Conservation (phyloP, 2,888 invertebrate genomes). For the Vanessa cardui region DNA sequence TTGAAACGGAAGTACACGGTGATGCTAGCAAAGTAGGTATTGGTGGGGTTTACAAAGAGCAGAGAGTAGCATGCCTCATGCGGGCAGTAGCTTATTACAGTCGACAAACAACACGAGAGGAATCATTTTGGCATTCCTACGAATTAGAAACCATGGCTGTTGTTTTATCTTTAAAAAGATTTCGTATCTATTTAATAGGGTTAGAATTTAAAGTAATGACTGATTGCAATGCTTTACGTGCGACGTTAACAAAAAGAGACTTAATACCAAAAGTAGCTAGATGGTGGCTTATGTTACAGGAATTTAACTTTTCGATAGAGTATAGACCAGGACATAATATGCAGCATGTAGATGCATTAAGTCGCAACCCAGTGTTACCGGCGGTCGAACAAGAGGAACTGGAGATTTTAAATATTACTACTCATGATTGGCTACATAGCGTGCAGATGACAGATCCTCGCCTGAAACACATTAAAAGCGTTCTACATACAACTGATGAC, state of each 20-base stretch:
- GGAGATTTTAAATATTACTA: constrained; percentile 2
- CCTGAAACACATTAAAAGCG: constrained; percentile 5
- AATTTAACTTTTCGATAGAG: constrained; percentile 37
- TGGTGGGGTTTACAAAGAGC: neutral
- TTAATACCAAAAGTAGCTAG: constrained; percentile 40
- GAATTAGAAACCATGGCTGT: constrained; percentile 13
- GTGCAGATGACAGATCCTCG: constrained; percentile 9
- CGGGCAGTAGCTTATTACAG: neutral
- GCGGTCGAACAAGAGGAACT: neutral
- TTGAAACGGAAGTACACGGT: neutral
- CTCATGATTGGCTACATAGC: constrained; percentile 7
- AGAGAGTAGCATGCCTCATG: neutral
- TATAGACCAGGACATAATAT: constrained; percentile 39
- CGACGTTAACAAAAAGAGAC: constrained; percentile 23
- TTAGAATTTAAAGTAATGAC: constrained; percentile 8
- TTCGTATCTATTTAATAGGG: constrained; percentile 4
- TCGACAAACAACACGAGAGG: constrained; percentile 5
- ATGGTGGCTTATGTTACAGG: constrained; percentile 42
- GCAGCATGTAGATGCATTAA: constrained; percentile 38
- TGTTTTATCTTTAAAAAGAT: constrained; percentile 6
- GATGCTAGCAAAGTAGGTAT: neutral
- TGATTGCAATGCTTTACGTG: constrained; percentile 6
- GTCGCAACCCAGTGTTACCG: constrained; percentile 10
- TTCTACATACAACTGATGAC: neutral
- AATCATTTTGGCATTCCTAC: neutral